Evolutionary conservation across 2,888 invertebrate species (phyloP).

Genomic region (Peribatodes rhomboidaria): DNA sequence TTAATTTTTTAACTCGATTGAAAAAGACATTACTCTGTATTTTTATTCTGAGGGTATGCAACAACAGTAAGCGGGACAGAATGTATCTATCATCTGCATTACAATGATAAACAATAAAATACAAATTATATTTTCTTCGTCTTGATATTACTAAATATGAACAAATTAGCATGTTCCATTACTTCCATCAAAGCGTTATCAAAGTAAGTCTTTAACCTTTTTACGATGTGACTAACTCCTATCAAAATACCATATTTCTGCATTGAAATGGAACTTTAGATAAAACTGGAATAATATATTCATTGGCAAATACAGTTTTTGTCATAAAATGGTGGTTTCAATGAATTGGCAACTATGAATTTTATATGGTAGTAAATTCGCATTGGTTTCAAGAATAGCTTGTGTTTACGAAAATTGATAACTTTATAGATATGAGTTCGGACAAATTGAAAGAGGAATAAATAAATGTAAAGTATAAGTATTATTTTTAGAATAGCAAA

Average conservation of each 20-base stretch:
- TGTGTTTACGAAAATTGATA: background rate
- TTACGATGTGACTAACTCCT: slow-evolving; percentile 13
- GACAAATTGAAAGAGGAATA: slow-evolving; percentile 7
- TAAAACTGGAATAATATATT: slow-evolving; percentile 14
- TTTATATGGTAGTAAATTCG: slow-evolving; percentile 14
- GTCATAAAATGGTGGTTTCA: slow-evolving; percentile 25
- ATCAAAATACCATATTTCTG: slow-evolving; percentile 20
- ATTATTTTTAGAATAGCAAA: background rate
- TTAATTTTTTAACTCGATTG: too few species aligned
- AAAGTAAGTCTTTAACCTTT: slow-evolving; percentile 24
- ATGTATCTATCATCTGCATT: too few species aligned
- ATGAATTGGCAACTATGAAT: slow-evolving; percentile 22
- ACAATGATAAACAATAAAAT: too few species aligned
- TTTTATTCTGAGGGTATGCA: too few species aligned
- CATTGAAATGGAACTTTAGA: slow-evolving; percentile 6
- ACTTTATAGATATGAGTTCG: slow-evolving; percentile 4
- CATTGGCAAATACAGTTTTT: slow-evolving; percentile 16
- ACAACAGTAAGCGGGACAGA: too few species aligned
- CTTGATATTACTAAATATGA: background rate
- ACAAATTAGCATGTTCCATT: slow-evolving; percentile 4
- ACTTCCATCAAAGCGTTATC: slow-evolving; percentile 16
- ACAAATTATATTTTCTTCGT: background rate
- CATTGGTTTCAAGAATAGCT: background rate
- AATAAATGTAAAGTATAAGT: background rate
- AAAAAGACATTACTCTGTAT: too few species aligned